A percentile compares a stretch with the other conserved stretches of the same genome.
phyloP scores from a whole-genome alignment of 2,113 vertebrate species.

The Ammodytes dubius region DNA sequence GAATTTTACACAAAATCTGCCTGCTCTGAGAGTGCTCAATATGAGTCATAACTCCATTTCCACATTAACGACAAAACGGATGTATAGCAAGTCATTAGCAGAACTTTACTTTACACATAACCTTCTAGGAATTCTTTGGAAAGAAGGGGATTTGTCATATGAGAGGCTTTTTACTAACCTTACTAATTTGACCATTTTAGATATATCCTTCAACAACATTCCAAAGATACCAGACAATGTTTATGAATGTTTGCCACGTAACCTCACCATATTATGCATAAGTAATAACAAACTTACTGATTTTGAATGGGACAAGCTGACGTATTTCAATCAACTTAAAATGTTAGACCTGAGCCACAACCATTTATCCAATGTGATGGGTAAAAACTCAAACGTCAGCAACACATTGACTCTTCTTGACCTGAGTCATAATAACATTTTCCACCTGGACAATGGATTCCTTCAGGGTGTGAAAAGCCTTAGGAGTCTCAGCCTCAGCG shows the following conservation, averaged over 20 bases:
- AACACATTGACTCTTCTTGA: conserved; percentile 81
- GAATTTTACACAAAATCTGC: conserved; percentile 82
- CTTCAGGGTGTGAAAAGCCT: conserved; percentile 71
- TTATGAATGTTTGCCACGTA: conserved; percentile 72
- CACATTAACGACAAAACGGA: conserved; percentile 82
- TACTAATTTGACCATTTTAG: conserved; percentile 80
- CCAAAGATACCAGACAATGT: conserved; percentile 62
- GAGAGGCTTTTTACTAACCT: conserved; percentile 77
- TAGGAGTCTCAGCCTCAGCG: conserved; percentile 76
- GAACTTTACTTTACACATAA: conserved; percentile 85
- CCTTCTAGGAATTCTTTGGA: conserved; percentile 83
- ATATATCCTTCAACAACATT: conserved; percentile 83
- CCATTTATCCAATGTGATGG: conserved; percentile 64
- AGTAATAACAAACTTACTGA: conserved; percentile 67
- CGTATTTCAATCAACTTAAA: conserved; percentile 61
- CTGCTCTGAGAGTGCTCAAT: conserved; percentile 79
- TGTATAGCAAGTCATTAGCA: conserved; percentile 81
- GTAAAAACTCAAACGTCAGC: conserved; percentile 58
- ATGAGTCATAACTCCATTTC: conserved; percentile 82
- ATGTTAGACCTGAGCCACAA: conserved; percentile 84
- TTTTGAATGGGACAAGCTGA: conserved; percentile 79
- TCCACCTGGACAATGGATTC: conserved; percentile 72
- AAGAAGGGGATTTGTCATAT: conserved; percentile 68
- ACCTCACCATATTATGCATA: conserved; percentile 72
- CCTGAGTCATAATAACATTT: conserved; percentile 82